These are phyloP conservation scores for Dascillus cervinus DNA, from an alignment of 2,888 invertebrate species.

Conservation along the genomic window DNA sequence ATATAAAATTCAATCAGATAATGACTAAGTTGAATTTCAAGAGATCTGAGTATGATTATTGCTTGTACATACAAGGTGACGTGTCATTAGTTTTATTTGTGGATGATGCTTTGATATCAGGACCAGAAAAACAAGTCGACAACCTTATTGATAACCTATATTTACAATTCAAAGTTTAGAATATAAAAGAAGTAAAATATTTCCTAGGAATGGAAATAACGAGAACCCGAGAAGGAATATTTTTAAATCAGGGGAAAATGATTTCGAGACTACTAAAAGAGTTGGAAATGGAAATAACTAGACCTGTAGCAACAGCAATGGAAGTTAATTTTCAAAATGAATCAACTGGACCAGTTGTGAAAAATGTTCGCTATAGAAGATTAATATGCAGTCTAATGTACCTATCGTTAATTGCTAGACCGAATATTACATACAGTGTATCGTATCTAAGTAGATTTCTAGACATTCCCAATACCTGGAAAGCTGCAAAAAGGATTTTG, in stretches of 20 bases:
- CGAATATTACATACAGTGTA: slow-evolving; percentile 6
- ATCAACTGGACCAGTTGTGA: slow-evolving; percentile 1
- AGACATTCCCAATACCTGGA: slow-evolving; percentile 2
- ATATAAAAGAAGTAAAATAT: slow-evolving; percentile 4
- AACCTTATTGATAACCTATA: slow-evolving; percentile 5
- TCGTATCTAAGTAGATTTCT: slow-evolving; percentile 1
- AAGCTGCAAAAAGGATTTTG: slow-evolving; percentile 5
- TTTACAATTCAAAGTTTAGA: slow-evolving; percentile 4
- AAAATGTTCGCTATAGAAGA: slow-evolving; percentile 9
- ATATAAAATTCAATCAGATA: slow-evolving; percentile 7
- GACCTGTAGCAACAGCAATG: slow-evolving; percentile 1
- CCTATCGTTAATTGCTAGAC: slow-evolving; percentile 6
- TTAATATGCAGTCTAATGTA: slow-evolving; percentile 10
- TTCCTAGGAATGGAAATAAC: slow-evolving; percentile 5
- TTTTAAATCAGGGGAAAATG: slow-evolving; percentile 5
- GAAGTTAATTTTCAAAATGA: slow-evolving; percentile 5
- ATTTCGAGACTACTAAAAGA: slow-evolving; percentile 1
- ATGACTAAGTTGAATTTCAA: slow-evolving; percentile 3
- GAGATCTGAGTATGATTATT: slow-evolving; percentile 7
- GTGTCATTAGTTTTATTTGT: slow-evolving; percentile 7
- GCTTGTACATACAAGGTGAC: slow-evolving; percentile 4
- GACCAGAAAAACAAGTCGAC: slow-evolving; percentile 12
- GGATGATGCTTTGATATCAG: slow-evolving; percentile 13
- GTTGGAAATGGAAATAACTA: not conserved
- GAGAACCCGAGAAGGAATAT: slow-evolving; percentile 1